These are phyloP conservation scores for Quadroppia sp. DNA, from an alignment of 2,888 invertebrate genomes.

Conservation along the genomic window DNA sequence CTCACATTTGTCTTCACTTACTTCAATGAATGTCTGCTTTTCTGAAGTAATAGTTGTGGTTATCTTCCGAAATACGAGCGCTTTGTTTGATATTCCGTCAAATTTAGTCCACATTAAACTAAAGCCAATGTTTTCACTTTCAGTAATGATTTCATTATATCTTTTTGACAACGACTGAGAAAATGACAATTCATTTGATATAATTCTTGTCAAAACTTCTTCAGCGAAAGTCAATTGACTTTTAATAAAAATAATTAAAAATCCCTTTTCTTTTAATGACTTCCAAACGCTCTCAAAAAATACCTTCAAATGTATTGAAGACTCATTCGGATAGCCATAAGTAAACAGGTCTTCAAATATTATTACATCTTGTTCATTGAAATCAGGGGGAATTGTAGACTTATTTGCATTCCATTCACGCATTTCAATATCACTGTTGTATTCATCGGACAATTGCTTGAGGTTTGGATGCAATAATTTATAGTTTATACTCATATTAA, in stretches of 20 bases:
- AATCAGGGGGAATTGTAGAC: conserved; percentile 25
- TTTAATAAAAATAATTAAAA: conserved; percentile 58
- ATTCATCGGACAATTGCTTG: neutral
- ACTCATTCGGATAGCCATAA: too few species aligned
- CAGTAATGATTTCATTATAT: conserved; percentile 14
- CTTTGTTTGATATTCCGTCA: conserved; percentile 58
- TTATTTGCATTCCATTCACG: conserved; percentile 28
- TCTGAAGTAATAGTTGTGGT: conserved; percentile 28
- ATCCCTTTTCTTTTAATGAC: conserved; percentile 65
- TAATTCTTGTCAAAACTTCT: neutral
- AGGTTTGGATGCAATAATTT: conserved; percentile 28
- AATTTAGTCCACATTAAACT: conserved; percentile 57
- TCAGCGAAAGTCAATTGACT: conserved; percentile 35
- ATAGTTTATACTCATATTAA: conserved; percentile 30
- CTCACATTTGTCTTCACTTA: conserved; percentile 39
- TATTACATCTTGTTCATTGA: conserved; percentile 25
- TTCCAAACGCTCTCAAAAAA: conserved; percentile 50
- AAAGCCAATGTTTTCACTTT: conserved; percentile 38
- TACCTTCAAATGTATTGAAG: too few species aligned
- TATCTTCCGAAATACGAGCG: conserved; percentile 64
- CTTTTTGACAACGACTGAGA: neutral
- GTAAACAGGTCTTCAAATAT: conserved; percentile 33
- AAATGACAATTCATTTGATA: neutral
- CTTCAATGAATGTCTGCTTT: conserved; percentile 42
- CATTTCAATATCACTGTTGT: neutral